These are phyloP conservation scores for Dendrocincla tyrannina DNA, from an alignment of 2,797 vertebrate genomes.

Conservation along the genomic window DNA sequence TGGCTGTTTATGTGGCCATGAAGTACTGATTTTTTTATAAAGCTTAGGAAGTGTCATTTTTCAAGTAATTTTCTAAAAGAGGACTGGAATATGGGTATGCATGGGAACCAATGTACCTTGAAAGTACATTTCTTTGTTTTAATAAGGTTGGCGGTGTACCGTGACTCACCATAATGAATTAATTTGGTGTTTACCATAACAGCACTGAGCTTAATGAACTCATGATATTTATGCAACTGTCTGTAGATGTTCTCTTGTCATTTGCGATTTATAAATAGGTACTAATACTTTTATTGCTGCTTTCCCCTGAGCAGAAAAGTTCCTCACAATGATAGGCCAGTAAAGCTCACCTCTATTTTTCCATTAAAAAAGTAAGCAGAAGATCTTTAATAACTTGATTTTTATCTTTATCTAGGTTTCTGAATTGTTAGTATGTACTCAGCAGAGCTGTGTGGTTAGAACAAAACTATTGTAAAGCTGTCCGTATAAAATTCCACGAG, in stretches of 20 bases:
- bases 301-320: background rate
- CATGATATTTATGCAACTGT: conserved; percentile 36
- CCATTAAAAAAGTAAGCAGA: background rate
- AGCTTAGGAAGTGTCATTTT: background rate
- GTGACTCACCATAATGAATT: conserved; percentile 60
- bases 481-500: background rate
- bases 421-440: background rate
- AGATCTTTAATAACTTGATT: background rate
- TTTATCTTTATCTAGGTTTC: background rate
- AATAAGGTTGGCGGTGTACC: conserved; percentile 18
- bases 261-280: conserved; percentile 50
- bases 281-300: background rate
- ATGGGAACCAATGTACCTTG: background rate
- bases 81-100: background rate
- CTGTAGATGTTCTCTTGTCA: conserved; percentile 17
- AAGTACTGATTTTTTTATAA: background rate
- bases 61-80: background rate
- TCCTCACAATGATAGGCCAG: background rate
- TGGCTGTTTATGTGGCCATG: background rate
- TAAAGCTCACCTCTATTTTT: background rate
- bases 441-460: background rate
- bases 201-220: conserved; percentile 65
- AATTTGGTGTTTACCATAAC: conserved; percentile 62
- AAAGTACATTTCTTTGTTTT: conserved; percentile 39
- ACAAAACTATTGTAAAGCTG: background rate